These are phyloP conservation scores for Acromyrmex heyeri DNA, from an alignment of 1,140 invertebrate species.

Conservation along the genomic window DNA sequence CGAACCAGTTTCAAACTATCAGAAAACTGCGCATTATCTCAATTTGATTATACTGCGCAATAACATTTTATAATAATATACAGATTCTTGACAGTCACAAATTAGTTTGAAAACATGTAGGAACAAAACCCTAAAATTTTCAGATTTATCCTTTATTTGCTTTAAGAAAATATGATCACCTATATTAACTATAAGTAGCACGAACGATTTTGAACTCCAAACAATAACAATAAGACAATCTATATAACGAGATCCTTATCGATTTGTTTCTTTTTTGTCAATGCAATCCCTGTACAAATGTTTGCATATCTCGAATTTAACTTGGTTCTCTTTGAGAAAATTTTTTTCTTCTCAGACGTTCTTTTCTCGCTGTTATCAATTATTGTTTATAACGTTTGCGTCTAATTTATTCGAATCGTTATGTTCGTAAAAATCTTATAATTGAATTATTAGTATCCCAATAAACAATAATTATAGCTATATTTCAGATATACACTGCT, in stretches of 20 bases:
- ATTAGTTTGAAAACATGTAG: too few species aligned
- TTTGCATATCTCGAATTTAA: constrained; percentile 6
- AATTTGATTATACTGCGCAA: too few species aligned
- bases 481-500: too few species aligned
- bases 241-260: background rate
- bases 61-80: too few species aligned
- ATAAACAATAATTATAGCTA: background rate
- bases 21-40: too few species aligned
- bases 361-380: background rate
- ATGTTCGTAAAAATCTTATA: background rate
- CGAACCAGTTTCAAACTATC: too few species aligned
- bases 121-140: too few species aligned
- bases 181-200: background rate
- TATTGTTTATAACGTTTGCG: background rate
- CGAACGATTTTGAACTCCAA: background rate
- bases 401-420: background rate
- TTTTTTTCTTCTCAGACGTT: background rate
- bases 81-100: too few species aligned
- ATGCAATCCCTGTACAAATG: constrained; percentile 14
- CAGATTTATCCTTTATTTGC: too few species aligned
- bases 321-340: background rate
- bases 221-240: constrained; percentile 13
- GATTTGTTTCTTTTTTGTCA: constrained; percentile 10
- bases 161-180: too few species aligned
- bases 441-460: background rate